These are phyloP conservation scores for Vesta saturnalis DNA, from an alignment of 2,888 invertebrate species.

Conservation along the genomic window DNA sequence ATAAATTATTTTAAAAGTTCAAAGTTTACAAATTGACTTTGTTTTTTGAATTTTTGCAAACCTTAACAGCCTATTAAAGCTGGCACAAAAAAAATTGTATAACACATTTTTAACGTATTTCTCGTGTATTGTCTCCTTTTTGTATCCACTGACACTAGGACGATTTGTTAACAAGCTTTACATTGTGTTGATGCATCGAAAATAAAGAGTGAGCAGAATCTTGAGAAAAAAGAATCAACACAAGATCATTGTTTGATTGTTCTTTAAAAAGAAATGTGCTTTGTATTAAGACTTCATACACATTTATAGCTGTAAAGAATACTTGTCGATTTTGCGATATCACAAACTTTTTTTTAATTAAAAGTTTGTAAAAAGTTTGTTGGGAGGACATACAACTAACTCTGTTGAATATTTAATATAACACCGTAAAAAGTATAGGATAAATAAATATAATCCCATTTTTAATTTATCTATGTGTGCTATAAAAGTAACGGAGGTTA, in stretches of 20 bases:
- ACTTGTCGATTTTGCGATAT: too few relatives aligned
- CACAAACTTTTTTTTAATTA: too few relatives aligned
- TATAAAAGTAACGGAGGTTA: too few relatives aligned
- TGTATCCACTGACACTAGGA: slow-evolving; percentile 16
- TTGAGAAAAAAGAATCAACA: neutral
- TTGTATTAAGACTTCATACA: too few relatives aligned
- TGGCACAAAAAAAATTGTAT: neutral
- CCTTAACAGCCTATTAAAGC: slow-evolving; percentile 17
- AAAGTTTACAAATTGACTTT: neutral
- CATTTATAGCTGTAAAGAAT: too few relatives aligned
- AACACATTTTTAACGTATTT: slow-evolving; percentile 22
- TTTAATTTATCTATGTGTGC: too few relatives aligned
- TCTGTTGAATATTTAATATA: too few relatives aligned
- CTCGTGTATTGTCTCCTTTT: slow-evolving; percentile 19
- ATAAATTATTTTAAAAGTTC: neutral
- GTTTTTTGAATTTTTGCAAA: neutral
- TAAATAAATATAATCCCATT: too few relatives aligned
- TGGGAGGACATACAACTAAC: too few relatives aligned
- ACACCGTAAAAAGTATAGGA: too few relatives aligned
- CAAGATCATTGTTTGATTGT: neutral
- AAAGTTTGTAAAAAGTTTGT: too few relatives aligned
- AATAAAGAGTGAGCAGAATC: neutral
- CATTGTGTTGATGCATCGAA: slow-evolving; percentile 20
- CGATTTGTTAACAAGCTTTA: slow-evolving; percentile 25
- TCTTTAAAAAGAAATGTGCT: too few relatives aligned